These are phyloP conservation scores for Cheumatopsyche charites DNA, from an alignment of 1,140 invertebrate genomes.

Conservation along the genomic window DNA sequence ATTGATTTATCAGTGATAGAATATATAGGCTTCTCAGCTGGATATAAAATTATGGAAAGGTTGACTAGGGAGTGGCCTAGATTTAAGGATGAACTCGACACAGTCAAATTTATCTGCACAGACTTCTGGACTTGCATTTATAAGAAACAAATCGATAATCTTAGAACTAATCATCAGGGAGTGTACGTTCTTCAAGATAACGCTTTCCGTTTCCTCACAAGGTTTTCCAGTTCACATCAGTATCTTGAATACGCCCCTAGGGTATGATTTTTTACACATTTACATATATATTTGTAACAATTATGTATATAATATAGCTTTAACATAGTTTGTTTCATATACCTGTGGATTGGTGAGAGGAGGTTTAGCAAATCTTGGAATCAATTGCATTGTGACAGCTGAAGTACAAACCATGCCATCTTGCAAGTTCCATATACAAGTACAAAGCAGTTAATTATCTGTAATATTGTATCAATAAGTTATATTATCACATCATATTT, in stretches of 20 bases:
- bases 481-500: too few relatives aligned
- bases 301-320: not conserved
- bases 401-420: conserved; percentile 92
- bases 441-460: conserved; percentile 60
- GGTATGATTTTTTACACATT: conserved; percentile 56
- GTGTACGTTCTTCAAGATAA: conserved; percentile 99
- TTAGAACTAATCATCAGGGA: conserved; percentile 98
- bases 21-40: conserved; percentile 90
- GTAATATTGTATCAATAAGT: too few relatives aligned
- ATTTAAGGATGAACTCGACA: conserved; percentile 97
- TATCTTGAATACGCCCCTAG: conserved; percentile 90
- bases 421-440: conserved; percentile 94
- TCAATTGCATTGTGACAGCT: conserved; percentile 92
- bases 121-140: conserved; percentile 97
- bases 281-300: not conserved
- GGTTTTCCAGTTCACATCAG: conserved; percentile 87
- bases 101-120: conserved; percentile 98
- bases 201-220: conserved; percentile 87
- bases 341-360: conserved; percentile 96
- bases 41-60: conserved; percentile 92
- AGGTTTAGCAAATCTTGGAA: conserved; percentile 91
- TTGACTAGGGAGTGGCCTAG: conserved; percentile 89
- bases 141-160: conserved; percentile 98
- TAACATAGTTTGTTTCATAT: conserved; percentile 82
- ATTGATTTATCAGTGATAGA: conserved; percentile 87